Conservation (phyloP, 53 echinoderm and acorn worm genomes). For the Paracentrotus lividus region DNA sequence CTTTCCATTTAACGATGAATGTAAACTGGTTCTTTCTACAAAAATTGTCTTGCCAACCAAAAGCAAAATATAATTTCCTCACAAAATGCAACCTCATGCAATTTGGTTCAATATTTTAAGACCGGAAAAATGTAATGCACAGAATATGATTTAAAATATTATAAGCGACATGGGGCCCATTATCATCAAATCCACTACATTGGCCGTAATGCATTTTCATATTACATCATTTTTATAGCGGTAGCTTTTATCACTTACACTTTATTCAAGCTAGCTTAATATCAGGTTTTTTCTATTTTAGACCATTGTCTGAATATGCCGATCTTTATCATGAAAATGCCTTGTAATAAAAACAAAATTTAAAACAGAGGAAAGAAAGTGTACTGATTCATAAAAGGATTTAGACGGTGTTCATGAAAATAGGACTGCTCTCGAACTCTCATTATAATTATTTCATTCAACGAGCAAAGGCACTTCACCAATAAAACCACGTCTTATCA, state of each 20-base stretch:
- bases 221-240: neutral
- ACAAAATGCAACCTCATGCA: neutral
- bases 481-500: too few relatives aligned
- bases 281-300: neutral
- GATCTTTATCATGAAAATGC: slow-evolving; percentile 8
- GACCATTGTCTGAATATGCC: neutral
- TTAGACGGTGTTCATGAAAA: neutral
- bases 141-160: neutral
- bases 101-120: neutral
- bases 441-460: too few relatives aligned
- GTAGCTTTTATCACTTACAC: neutral
- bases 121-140: neutral
- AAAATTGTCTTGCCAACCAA: too few relatives aligned
- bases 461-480: neutral
- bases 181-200: neutral
- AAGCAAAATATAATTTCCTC: neutral
- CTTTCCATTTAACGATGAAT: too few relatives aligned
- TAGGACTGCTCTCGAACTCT: neutral
- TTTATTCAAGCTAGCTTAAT: neutral
- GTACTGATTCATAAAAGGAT: neutral
- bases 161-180: neutral
- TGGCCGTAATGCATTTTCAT: neutral
- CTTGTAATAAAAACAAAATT: neutral
- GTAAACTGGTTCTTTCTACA: too few relatives aligned
- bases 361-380: neutral